Evolutionary conservation across 2,888 invertebrate species (phyloP).

Genomic region (Drosophila paranaensis): DNA sequence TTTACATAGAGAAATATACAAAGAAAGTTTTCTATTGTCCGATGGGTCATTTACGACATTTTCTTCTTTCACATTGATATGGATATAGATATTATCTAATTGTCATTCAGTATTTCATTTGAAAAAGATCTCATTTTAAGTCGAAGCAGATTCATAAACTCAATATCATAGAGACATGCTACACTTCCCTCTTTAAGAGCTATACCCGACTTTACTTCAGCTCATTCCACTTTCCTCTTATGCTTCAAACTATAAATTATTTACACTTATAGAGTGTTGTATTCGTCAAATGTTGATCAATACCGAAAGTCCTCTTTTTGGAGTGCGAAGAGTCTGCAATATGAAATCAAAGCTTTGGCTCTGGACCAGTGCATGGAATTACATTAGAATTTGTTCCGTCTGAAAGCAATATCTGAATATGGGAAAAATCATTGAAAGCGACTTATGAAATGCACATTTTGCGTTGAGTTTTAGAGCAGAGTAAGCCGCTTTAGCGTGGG

Average conservation of each 20-base stretch:
- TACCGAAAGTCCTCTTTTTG: too few species aligned
- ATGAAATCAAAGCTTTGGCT: neutral
- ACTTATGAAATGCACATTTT: constrained; percentile 6
- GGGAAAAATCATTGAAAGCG: neutral
- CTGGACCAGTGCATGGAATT: neutral
- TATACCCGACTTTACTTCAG: neutral
- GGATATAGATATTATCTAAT: neutral
- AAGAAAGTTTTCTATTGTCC: neutral
- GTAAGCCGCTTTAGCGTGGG: constrained; percentile 18
- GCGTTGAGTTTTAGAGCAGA: neutral
- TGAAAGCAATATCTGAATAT: neutral
- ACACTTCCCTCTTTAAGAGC: too few species aligned
- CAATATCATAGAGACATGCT: too few species aligned
- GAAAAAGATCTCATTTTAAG: neutral
- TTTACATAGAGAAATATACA: neutral
- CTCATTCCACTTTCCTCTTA: neutral
- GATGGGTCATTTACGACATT: neutral
- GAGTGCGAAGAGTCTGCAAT: neutral
- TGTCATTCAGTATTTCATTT: neutral
- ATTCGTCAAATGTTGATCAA: neutral
- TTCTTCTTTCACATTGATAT: neutral
- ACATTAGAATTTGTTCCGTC: neutral
- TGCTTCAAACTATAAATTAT: neutral
- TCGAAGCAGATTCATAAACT: neutral
- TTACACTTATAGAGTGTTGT: neutral